These are phyloP conservation scores for Seriola aureovittata DNA, from an alignment of 2,113 vertebrate genomes.

Conservation along the genomic window DNA sequence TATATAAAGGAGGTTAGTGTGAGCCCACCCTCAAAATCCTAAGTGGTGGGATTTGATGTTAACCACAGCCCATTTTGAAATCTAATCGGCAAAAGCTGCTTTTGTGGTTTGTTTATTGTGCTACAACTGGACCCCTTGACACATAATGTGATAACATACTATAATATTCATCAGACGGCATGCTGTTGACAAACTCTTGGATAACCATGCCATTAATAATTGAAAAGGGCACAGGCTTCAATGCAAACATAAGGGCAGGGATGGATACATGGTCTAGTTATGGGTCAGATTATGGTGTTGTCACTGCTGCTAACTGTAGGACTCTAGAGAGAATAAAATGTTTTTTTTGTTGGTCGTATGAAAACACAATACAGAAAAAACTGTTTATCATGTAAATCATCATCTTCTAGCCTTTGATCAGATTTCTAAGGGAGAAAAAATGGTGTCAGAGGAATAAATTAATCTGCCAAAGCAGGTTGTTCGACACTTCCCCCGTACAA, in stretches of 20 bases:
- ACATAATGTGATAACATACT: slow-evolving; percentile 51
- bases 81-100: slow-evolving; percentile 24
- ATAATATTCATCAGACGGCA: slow-evolving; percentile 64
- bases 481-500: not conserved
- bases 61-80: slow-evolving; percentile 22
- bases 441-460: not conserved
- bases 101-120: slow-evolving; percentile 41
- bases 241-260: slow-evolving; percentile 47
- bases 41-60: slow-evolving; percentile 23
- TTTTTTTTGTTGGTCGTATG: not conserved
- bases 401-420: not conserved
- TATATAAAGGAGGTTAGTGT: not conserved
- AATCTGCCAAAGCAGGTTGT: not conserved
- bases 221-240: slow-evolving; percentile 70
- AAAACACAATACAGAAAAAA: not conserved
- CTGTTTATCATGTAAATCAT: not conserved
- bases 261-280: slow-evolving; percentile 1
- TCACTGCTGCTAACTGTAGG: not conserved
- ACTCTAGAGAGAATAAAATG: not conserved
- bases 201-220: slow-evolving; percentile 71
- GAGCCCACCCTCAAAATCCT: slow-evolving; percentile 20
- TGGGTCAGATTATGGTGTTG: not conserved
- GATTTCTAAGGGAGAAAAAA: not conserved
- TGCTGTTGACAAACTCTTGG: slow-evolving; percentile 57
- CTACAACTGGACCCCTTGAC: slow-evolving; percentile 28